Evolutionary conservation across 2,797 vertebrate genomes (phyloP).

Genomic region (Silurus lanzhouensis): DNA sequence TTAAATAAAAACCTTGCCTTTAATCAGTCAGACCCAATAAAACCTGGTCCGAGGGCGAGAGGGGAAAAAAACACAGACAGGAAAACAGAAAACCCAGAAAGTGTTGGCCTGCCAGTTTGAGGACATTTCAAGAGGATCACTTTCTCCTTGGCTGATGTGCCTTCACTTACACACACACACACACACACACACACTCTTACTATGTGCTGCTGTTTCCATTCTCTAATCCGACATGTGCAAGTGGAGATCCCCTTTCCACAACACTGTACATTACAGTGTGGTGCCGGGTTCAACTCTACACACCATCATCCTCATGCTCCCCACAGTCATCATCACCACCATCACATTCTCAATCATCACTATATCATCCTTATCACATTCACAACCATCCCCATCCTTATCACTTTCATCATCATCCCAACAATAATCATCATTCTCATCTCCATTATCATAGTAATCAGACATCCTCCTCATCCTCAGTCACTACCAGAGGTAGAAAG

Average conservation of each 20-base stretch:
- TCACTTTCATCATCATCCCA: neutral
- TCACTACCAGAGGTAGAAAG: too few species aligned
- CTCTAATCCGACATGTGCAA: conserved; percentile 49
- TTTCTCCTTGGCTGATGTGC: conserved; percentile 55
- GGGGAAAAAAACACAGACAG: neutral
- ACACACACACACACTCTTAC: conserved; percentile 36
- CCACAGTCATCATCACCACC: neutral
- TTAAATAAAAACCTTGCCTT: neutral
- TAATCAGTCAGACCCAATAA: conserved; percentile 30
- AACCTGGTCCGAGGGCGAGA: neutral
- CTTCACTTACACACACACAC: conserved; percentile 42
- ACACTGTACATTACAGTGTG: conserved; percentile 21
- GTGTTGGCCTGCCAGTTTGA: conserved; percentile 40
- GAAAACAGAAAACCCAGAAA: conserved; percentile 28
- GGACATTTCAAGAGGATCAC: conserved; percentile 36
- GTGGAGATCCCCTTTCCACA: conserved; percentile 41
- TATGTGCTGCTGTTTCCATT: conserved; percentile 55
- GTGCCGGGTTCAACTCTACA: conserved; percentile 23
- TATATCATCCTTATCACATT: neutral
- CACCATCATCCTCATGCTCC: conserved; percentile 3
- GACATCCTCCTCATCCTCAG: neutral
- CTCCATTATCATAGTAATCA: neutral
- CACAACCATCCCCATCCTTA: neutral
- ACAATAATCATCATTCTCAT: neutral
- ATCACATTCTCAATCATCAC: neutral